These are phyloP conservation scores for Drosophila chauvacae DNA, from an alignment of 1,140 invertebrate species.

Conservation along the genomic window DNA sequence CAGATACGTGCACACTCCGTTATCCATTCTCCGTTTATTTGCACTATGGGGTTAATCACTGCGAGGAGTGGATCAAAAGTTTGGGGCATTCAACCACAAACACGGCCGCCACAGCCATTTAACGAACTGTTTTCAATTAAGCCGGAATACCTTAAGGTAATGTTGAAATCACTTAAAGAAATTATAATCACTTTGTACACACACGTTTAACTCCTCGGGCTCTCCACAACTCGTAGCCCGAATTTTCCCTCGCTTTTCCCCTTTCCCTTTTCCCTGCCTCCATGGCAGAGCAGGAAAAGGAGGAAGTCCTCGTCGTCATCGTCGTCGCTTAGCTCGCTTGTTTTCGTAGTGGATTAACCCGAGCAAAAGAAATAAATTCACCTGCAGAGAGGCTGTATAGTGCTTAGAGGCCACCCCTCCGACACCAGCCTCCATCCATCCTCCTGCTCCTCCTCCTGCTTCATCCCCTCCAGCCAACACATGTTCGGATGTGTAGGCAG, in stretches of 20 bases:
- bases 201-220: slow-evolving; percentile 73
- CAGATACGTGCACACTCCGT: neutral
- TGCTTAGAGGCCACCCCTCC: slow-evolving; percentile 21
- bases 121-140: slow-evolving; percentile 79
- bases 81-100: slow-evolving; percentile 70
- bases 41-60: slow-evolving; percentile 59
- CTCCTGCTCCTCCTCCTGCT: neutral
- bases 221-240: slow-evolving; percentile 3
- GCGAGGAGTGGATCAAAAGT: slow-evolving; percentile 45
- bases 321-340: slow-evolving; percentile 37
- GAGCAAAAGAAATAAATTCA: slow-evolving; percentile 80
- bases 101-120: slow-evolving; percentile 60
- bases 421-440: neutral
- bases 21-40: neutral
- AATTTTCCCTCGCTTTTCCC: neutral
- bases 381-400: slow-evolving; percentile 56
- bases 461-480: neutral
- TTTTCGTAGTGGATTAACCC: slow-evolving; percentile 77
- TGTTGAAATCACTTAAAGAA: slow-evolving; percentile 81
- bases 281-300: neutral
- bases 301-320: neutral
- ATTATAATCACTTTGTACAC: slow-evolving; percentile 82
- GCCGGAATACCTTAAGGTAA: slow-evolving; percentile 74
- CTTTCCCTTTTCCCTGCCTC: neutral
- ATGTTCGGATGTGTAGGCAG: slow-evolving; percentile 16